These are phyloP conservation scores for Carapus acus DNA, from an alignment of 2,797 vertebrate species.

Conservation along the genomic window DNA sequence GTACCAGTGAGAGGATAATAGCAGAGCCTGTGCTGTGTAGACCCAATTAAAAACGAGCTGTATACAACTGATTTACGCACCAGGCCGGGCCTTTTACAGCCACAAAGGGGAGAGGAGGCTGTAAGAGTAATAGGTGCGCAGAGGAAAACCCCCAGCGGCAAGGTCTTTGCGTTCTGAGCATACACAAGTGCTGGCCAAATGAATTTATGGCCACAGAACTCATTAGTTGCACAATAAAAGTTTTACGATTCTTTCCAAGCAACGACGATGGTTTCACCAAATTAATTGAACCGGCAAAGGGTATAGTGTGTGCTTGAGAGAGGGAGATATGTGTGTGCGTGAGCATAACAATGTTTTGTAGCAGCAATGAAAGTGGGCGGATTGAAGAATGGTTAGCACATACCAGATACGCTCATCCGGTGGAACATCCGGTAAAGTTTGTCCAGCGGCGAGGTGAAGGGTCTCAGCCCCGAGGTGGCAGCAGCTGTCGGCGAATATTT, in stretches of 20 bases:
- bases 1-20: conserved; percentile 30
- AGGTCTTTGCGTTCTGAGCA: conserved; percentile 62
- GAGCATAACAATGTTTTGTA: conserved; percentile 51
- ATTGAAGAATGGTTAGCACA: conserved; percentile 12
- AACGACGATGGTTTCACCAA: conserved; percentile 81
- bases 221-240: conserved; percentile 84
- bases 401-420: conserved; percentile 91
- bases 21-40: conserved; percentile 50
- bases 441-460: conserved; percentile 77
- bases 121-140: conserved; percentile 61
- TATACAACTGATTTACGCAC: conserved; percentile 65
- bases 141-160: conserved; percentile 58
- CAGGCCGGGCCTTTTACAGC: conserved; percentile 59
- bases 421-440: conserved; percentile 85
- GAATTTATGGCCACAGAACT: conserved; percentile 75
- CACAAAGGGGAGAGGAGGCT: conserved; percentile 67
- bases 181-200: conserved; percentile 69
- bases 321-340: too few relatives aligned
- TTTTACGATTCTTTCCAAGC: conserved; percentile 93
- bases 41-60: conserved; percentile 61
- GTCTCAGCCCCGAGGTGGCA: conserved; percentile 78
- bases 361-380: conserved; percentile 35
- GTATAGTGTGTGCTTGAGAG: conserved; percentile 25
- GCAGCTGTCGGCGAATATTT: conserved; percentile 83
- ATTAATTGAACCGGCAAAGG: conserved; percentile 83